Conservation (phyloP, 2,113 vertebrate species). For the Barnardius zonarius region DNA sequence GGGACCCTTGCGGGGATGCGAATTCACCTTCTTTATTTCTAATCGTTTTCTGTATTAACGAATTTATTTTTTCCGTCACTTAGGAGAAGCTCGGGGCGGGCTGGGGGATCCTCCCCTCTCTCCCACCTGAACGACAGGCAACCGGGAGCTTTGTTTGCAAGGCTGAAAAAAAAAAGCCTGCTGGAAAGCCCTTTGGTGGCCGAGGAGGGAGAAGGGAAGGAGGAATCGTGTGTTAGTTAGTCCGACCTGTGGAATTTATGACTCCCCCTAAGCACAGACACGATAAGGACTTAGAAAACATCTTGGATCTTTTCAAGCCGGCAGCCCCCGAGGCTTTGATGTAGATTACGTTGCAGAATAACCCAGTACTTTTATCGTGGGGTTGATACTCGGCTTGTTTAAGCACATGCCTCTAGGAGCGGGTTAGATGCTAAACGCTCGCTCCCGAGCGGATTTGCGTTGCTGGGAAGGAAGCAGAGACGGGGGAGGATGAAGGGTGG, state of each 20-base stretch:
- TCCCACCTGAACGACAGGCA: neutral
- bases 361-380: conserved; percentile 69
- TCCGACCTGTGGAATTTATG: conserved; percentile 79
- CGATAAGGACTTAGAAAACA: conserved; percentile 77
- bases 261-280: conserved; percentile 74
- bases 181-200: conserved; percentile 39
- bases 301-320: conserved; percentile 77
- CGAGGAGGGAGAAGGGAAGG: conserved; percentile 27
- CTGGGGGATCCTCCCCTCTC: neutral
- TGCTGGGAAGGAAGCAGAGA: neutral
- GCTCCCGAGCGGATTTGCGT: neutral
- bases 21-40: neutral
- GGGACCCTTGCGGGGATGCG: neutral
- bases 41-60: neutral
- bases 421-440: neutral
- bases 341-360: conserved; percentile 69
- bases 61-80: neutral
- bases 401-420: conserved; percentile 54
- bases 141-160: conserved; percentile 19
- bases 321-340: conserved; percentile 77
- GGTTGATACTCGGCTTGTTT: conserved; percentile 52
- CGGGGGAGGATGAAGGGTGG: neutral
- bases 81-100: neutral
- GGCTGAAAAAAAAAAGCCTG: neutral
- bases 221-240: conserved; percentile 54